Base-by-base conservation (phyloP, 2,113 vertebrate species). In the Chauna torquata region DNA sequence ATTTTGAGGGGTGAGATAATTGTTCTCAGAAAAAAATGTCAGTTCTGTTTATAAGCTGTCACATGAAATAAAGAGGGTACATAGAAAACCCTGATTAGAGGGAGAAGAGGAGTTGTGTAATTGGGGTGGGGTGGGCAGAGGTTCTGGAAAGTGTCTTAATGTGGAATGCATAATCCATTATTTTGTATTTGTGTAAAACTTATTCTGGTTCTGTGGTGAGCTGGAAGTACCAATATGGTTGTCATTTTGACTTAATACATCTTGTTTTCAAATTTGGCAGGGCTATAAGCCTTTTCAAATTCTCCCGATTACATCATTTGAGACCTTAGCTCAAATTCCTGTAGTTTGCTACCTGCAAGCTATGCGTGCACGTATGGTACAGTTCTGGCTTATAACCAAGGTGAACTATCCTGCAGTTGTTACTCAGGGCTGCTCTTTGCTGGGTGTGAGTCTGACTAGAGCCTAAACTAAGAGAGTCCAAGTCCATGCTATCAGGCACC, bases 331-430 rank as follows among this genome's bases (percentile, higher is more conserved):
- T 92, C 54, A 80, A 8, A 44, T 77, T 65, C 30, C 42, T 24
- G 0, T 58, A 0, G 2, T 72, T 77, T 77, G 16, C 42, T 76
- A 8, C 10, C 4, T n/a, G 12, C 42, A 4, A 22, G 4, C 62
- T 1, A 1, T 47, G 17, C 6, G 2, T 0, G 1, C 11, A 8
- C 22, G 24, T 19, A 6, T 12, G 16, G 47, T 85, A 9, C 22
- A 71, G 50, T 14, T 81, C 27, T 85, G 87, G 25, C n/a, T 55
- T 68, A 38, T 4, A 40, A 36, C 7, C 22, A 42, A 3, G 0
- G n/a, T 23, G 52, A 88, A 18, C 40, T 44, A 3, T 64, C 30
- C 19, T 85, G 38, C 47, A 42, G 22, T 71, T 57, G 36, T 79
- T 94, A 25, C 27, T 4, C 22, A 23, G 22, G 47, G n/a, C 62